Base-by-base conservation (phyloP, 2,797 vertebrate genomes). In the Acanthornis magna region DNA sequence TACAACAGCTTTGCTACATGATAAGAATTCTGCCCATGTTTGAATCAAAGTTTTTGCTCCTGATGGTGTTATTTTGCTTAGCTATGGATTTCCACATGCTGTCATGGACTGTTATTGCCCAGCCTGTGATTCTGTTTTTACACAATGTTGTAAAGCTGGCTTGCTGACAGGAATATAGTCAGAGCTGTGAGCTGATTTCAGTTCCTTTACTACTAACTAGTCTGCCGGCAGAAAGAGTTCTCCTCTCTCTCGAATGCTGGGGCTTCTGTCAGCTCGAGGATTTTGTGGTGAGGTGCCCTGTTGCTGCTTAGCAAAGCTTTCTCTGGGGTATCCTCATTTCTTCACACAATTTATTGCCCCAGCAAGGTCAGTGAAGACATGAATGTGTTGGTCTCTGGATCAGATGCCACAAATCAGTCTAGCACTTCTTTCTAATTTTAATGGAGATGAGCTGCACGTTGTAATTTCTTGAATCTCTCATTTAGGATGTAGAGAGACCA, bases 351-450 rank as follows among this genome's bases (percentile, higher is more conserved):
- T 84, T 91, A 76, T 79, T 95, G 53, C 62, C 63, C 66, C 1
- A 3, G 27, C 54, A 63, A 30, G 18, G 25, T 51, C 78, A 58
- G 42, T 66, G 83, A 96, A 89, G 73, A 32, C 14, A 4, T 42
- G 43, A 86, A 79, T 7, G 0, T 13, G 6, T 57, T 68, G 40
- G 66, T 66, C 66, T 70, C 62, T 95, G 74, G 42, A 91, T 70
- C 4, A 88, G 90, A 91, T 93, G 89, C 74, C 90, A 86, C 94
- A 95, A 93, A 91, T 95, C 95, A 94, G 93, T 88, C 88, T 94
- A 51, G 94, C 85, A 91, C 92, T 95, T 91, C 88, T 88, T 95
- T 95, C 94, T 96, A 70, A 95, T 96, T 96, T 96, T 95, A 94
- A 96, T 95, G 94, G 90, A 95, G 80, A 86, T 90, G 91, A 93